Conservation (phyloP, 2,113 vertebrate genomes). For the Silurus meridionalis region DNA sequence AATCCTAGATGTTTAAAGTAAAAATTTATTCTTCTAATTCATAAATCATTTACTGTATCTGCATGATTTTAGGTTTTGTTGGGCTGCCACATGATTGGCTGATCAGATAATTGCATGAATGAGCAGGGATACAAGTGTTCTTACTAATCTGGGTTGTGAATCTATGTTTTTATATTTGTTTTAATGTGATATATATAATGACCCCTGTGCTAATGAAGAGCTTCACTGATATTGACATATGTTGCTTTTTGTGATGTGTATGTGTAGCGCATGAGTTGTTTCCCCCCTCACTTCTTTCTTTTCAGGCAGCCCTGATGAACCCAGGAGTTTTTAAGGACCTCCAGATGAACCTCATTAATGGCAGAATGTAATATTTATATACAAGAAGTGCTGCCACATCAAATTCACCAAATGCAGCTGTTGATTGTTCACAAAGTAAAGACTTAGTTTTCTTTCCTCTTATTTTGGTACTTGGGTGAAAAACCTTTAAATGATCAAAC, state of each 20-base stretch:
- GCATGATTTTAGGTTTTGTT: background rate
- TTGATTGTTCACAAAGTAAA: no score
- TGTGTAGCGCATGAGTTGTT: background rate
- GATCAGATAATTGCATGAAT: background rate
- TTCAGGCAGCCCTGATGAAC: constrained; percentile 44
- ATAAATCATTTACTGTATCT: background rate
- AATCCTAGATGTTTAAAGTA: background rate
- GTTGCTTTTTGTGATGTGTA: background rate
- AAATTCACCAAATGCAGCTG: no score
- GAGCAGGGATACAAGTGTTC: no score
- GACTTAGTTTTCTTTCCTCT: no score
- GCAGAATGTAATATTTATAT: constrained; percentile 26
- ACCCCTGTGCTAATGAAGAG: background rate
- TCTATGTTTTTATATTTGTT: background rate
- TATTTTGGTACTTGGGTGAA: background rate
- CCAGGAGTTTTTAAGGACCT: constrained; percentile 39
- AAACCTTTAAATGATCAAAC: background rate
- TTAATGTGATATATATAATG: background rate
- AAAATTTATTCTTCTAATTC: background rate
- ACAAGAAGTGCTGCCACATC: background rate
- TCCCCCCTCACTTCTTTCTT: background rate
- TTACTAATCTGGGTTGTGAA: background rate
- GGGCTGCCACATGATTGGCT: background rate
- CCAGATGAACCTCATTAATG: constrained; percentile 32
- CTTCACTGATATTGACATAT: background rate